These are phyloP conservation scores for Toxotes lorentzi DNA, from an alignment of 2,797 vertebrate genomes.

Conservation along the genomic window DNA sequence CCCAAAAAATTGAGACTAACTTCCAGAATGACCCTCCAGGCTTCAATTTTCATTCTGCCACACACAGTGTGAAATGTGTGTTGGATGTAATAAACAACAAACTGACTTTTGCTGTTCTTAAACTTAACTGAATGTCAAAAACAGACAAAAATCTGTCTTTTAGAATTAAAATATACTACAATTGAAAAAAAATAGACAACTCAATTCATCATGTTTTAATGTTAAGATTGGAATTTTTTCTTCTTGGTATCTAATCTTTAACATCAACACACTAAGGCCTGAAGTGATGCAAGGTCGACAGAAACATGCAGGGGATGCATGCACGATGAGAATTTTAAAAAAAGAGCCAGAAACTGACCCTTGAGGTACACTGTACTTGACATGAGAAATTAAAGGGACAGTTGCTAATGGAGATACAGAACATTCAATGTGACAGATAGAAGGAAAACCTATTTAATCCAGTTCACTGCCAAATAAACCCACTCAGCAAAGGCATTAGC, in stretches of 20 bases:
- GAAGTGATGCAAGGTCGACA: not conserved
- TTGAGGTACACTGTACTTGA: not conserved
- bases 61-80: not conserved
- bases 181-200: not conserved
- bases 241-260: too few species aligned
- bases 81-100: not conserved
- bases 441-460: not conserved
- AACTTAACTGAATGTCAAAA: not conserved
- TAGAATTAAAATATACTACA: not conserved
- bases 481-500: not conserved
- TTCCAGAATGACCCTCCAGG: not conserved
- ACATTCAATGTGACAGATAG: not conserved
- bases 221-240: not conserved
- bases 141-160: not conserved
- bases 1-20: not conserved
- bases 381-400: not conserved
- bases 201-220: not conserved
- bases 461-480: not conserved
- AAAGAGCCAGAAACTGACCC: not conserved
- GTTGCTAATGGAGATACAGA: not conserved
- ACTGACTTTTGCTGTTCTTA: not conserved
- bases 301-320: too few species aligned
- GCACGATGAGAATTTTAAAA: too few species aligned
- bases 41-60: not conserved
- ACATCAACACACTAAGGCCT: not conserved